Evolutionary conservation across 2,888 invertebrate genomes (phyloP), one percentile per base, ranked within the genome.

Genomic region (Hybos culiciformis): DNA sequence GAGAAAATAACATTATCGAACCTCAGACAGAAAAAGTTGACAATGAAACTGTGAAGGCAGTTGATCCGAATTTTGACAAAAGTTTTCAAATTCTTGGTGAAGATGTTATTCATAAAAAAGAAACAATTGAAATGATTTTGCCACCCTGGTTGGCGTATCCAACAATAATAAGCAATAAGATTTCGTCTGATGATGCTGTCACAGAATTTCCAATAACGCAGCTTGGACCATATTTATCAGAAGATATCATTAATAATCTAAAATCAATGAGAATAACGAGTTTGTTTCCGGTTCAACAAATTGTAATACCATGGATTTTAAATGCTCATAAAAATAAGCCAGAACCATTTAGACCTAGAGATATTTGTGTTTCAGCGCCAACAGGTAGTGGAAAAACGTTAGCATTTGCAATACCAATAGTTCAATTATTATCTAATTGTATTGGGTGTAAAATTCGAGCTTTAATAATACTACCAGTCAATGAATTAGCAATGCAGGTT

Each of bases 311-410:
- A 5, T 86, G 81, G 73, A 69, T 91, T 39, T 59, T 87, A 24
- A 65, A 76, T 53, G 74, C 75, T 48, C 72, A 78, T 50, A n/a
- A n/a, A n/a, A 60, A 69, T 48, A 68, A 75, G 50, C 70, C 77
- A 44, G 59, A 69, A 54, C 68, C 73, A 21, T 71, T 81, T 53
- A 78, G 85, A 67, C 84, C 90, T 0, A 75, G 82, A 51, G 97
- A 98, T 63, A 72, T 94, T 41, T 97, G 97, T 68, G 88, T 98
- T 21, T 93, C 92, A 33, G 93, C 96, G 15, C 94, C 97, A 1
- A 97, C 97, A 3, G 96, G 94, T 15, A 94, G 93, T 70, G 97
- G 97, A 17, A 97, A 97, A 71, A 97, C 97, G 2, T 67, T 97
- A 45, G 83, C 93, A 4, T 97, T 88, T 74, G 90, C 87, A 38